Base-by-base conservation (phyloP, 2,797 vertebrate species). In the Bryconaethiops microstoma region DNA sequence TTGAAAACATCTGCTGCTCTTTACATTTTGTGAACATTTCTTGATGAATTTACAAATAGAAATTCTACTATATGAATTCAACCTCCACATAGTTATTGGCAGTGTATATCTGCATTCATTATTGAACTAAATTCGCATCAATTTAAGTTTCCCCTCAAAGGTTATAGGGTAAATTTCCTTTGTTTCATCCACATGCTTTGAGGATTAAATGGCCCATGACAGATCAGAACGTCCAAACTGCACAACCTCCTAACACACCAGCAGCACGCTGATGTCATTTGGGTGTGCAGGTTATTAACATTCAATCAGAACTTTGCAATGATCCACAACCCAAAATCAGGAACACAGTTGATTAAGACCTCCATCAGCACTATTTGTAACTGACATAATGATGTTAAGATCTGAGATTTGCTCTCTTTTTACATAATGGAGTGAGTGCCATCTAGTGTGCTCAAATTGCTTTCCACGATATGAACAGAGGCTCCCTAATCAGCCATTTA, bases 271-370 rank as follows among this genome's bases (percentile, higher is more conserved):
- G 92, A 93, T 93, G 92, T 91, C 89, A 89, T 92, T 91, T 92
- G 90, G 86, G 91, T 92, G 90, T 90, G 89, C 89, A 92, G 91
- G 93, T 94, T 93, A 94, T 94, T 94, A 94, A 94, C 91, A 93
- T 92, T 93, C 91, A 94, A 92, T 94, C 90, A 93, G 91, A 94
- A 93, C 92, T 93, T 93, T 92, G 90, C 92, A 93, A 92, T 94
- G 92, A 94, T 92, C 92, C 92, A 92, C 90, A 92, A 91, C 92
- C 91, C 92, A 88, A 92, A 92, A 92, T 89, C 5, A 89, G 91
- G 88, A 72, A 90, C 90, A 91, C 91, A 91, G 92, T 93, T 94
- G 91, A 93, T 92, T 92, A 93, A 92, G 92, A 94, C 90, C 91
- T 94, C 93, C 90, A 93, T 93, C 92, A 94, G 92, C 89, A 90